phyloP scores from a whole-genome alignment of 2,113 vertebrate genomes.

The Python bivittatus region DNA sequence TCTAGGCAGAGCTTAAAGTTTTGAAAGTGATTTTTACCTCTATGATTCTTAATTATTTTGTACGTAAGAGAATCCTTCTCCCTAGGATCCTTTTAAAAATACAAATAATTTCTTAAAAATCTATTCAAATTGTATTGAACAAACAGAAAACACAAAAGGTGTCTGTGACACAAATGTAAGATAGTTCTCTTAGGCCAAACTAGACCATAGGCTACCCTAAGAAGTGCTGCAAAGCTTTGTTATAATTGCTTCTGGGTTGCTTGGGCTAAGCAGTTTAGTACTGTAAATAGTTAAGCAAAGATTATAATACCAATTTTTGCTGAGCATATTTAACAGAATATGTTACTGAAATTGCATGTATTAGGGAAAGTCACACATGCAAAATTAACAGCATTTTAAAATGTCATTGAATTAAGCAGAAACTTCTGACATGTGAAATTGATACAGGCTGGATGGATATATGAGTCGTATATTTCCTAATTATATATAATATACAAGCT shows the following conservation, averaged over 20 bases:
- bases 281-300: neutral
- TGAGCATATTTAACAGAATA: neutral
- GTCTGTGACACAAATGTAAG: neutral
- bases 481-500: neutral
- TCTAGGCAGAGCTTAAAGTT: neutral
- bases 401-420: neutral
- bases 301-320: neutral
- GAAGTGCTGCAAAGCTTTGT: neutral
- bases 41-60: neutral
- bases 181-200: neutral
- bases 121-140: neutral
- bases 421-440: neutral
- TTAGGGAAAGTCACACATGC: neutral
- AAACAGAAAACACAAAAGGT: neutral
- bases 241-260: neutral
- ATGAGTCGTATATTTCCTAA: neutral
- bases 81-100: neutral
- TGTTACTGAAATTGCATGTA: neutral
- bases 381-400: neutral
- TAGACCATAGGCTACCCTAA: no score
- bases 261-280: neutral
- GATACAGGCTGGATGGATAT: neutral
- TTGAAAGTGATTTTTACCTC: neutral
- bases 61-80: neutral
- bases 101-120: neutral